Conservation (phyloP, 1,140 invertebrate genomes). For the Drosophila elegans region DNA sequence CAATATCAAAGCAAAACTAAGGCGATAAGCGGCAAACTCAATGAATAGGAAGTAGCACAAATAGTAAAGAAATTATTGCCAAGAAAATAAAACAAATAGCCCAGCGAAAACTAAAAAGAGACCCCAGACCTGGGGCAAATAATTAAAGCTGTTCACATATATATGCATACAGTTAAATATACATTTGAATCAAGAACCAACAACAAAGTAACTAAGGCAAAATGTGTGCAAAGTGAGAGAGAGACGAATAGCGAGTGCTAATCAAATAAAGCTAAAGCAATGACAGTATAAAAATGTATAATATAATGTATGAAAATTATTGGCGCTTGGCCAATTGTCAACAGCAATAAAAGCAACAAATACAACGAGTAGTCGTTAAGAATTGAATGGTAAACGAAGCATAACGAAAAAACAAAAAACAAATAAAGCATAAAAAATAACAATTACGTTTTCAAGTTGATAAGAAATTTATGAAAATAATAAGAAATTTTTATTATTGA, state of each 20-base stretch:
- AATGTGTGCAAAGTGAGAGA: constrained; percentile 2
- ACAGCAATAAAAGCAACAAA: constrained; percentile 36
- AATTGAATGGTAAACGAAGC: constrained; percentile 25
- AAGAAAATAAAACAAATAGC: constrained; percentile 23
- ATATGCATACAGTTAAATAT: constrained; percentile 24
- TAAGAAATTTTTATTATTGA: too few relatives aligned
- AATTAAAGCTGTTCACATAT: constrained; percentile 19
- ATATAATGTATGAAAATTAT: constrained; percentile 74
- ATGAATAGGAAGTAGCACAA: constrained; percentile 4
- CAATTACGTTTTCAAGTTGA: neutral
- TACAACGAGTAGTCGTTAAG: constrained; percentile 18
- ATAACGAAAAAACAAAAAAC: constrained; percentile 17
- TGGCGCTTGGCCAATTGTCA: constrained; percentile 79
- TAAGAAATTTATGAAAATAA: neutral
- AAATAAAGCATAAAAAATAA: constrained; percentile 10
- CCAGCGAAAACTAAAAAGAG: constrained; percentile 2
- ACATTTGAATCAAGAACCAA: constrained; percentile 22
- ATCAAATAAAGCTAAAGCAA: constrained; percentile 48
- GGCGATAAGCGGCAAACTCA: constrained; percentile 23
- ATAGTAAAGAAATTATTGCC: constrained; percentile 1
- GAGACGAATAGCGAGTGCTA: constrained; percentile 12
- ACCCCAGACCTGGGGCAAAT: constrained; percentile 46
- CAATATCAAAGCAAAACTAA: neutral
- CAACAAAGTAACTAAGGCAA: constrained; percentile 26
- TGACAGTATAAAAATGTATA: constrained; percentile 73